phyloP scores from a whole-genome alignment of 2,797 vertebrate species.

The Protosalanx chinensis region DNA sequence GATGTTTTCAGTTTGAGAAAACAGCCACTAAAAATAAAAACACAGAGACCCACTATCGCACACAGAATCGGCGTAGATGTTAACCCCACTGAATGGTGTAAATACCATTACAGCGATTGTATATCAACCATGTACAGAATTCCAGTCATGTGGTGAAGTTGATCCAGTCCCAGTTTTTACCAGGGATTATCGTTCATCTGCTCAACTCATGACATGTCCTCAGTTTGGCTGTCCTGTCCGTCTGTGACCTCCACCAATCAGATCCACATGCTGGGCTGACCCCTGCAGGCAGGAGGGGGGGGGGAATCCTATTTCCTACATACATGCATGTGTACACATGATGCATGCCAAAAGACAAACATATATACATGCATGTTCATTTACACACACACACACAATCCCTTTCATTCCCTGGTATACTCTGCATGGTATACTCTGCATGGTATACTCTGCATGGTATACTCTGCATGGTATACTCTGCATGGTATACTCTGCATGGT shows the following conservation, averaged over 20 bases:
- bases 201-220: constrained; percentile 7
- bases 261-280: background rate
- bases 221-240: constrained; percentile 46
- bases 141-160: constrained; percentile 16
- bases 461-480: no score
- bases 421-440: background rate
- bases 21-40: constrained; percentile 5
- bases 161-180: constrained; percentile 54
- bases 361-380: background rate
- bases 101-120: background rate
- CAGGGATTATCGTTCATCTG: constrained; percentile 59
- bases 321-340: background rate
- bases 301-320: background rate
- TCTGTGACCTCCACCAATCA: constrained; percentile 13
- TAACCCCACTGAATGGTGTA: constrained; percentile 4
- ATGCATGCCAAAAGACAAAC: background rate
- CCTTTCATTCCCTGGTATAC: constrained; percentile 23
- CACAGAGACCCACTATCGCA: constrained; percentile 8
- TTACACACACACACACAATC: background rate
- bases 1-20: constrained; percentile 15
- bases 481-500: no score
- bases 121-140: constrained; percentile 3
- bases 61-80: constrained; percentile 17
- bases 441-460: no score
- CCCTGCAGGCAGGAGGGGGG: no score